Conservation (phyloP, 1,140 invertebrate genomes). For the Antheraea pernyi region DNA sequence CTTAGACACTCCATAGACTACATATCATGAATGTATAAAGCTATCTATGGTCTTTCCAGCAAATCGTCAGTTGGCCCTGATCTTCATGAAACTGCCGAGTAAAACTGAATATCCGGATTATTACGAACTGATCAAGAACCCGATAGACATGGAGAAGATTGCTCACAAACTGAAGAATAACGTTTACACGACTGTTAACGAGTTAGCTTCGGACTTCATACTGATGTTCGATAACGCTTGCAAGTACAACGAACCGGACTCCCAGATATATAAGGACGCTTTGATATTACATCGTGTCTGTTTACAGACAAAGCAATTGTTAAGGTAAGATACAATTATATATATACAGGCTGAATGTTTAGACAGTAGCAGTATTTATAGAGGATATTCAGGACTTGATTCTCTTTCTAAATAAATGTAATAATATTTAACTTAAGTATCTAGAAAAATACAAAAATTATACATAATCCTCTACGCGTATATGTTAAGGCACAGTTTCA, state of each 20-base stretch:
- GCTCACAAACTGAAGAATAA: slow-evolving; percentile 91
- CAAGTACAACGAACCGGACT: slow-evolving; percentile 99
- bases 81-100: slow-evolving; percentile 97
- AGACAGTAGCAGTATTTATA: no score
- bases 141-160: slow-evolving; percentile 98
- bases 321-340: slow-evolving; percentile 75
- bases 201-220: slow-evolving; percentile 95
- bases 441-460: no score
- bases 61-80: slow-evolving; percentile 89
- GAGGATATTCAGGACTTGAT: no score
- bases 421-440: no score
- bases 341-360: no score
- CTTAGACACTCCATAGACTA: no score
- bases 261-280: slow-evolving; percentile 99
- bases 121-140: slow-evolving; percentile 98
- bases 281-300: slow-evolving; percentile 94
- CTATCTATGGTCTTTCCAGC: slow-evolving; percentile 38
- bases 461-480: no score
- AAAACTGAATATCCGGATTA: slow-evolving; percentile 98
- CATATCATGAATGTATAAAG: no score
- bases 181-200: slow-evolving; percentile 92
- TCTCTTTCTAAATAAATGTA: no score
- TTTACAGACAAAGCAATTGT: slow-evolving; percentile 93
- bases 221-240: slow-evolving; percentile 99
- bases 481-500: no score